These are phyloP conservation scores for Eilema griseolum DNA, from an alignment of 2,888 invertebrate genomes.

Conservation along the genomic window DNA sequence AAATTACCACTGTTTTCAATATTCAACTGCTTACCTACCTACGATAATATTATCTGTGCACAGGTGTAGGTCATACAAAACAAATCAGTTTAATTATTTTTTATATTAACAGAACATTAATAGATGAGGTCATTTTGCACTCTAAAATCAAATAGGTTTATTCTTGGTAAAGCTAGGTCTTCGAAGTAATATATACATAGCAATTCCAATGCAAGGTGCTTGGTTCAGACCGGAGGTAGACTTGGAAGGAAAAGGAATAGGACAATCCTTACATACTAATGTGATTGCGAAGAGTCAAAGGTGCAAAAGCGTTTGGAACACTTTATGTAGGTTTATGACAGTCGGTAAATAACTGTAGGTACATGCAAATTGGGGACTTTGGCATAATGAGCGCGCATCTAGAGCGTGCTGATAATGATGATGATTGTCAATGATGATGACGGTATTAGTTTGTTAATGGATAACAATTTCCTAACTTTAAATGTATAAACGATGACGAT, in stretches of 20 bases:
- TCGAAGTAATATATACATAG: constrained; percentile 14
- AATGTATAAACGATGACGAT: not conserved
- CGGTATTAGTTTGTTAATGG: not conserved
- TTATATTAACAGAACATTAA: too few species aligned
- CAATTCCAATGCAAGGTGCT: constrained; percentile 17
- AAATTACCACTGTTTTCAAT: too few species aligned
- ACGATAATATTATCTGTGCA: not conserved
- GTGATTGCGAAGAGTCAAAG: constrained; percentile 13
- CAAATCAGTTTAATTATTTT: too few species aligned
- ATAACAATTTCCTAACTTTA: not conserved
- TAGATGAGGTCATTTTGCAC: not conserved
- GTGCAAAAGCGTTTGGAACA: constrained; percentile 16
- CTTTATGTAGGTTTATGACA: constrained; percentile 25
- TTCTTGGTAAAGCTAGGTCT: constrained; percentile 1
- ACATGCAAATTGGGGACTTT: constrained; percentile 1
- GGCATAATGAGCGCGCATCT: constrained; percentile 6
- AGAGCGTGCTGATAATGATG: not conserved
- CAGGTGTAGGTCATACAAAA: too few species aligned
- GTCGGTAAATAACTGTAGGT: constrained; percentile 16
- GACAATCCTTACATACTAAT: constrained; percentile 22
- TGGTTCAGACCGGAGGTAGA: constrained; percentile 18
- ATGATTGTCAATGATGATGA: constrained; percentile 10
- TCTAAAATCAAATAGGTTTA: not conserved
- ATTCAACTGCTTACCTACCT: too few species aligned
- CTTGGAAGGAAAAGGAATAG: constrained; percentile 22